Conservation (phyloP, 92 coral and sea anemone species). For the Muricea muricata region DNA sequence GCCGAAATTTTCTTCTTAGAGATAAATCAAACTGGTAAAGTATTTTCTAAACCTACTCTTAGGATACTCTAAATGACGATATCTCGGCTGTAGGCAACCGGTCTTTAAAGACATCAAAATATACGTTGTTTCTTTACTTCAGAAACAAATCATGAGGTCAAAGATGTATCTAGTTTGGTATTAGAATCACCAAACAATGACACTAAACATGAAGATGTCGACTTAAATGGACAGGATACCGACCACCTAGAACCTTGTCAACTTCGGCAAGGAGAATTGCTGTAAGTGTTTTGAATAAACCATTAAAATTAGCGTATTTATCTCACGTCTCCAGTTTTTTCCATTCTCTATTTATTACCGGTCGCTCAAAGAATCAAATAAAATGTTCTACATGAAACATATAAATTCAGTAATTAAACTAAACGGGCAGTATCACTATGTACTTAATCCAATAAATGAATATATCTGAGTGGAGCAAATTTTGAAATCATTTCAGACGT, state of each 20-base stretch:
- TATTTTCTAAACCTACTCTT: not conserved
- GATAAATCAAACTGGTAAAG: constrained; percentile 43
- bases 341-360: too few relatives aligned
- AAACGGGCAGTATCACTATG: too few relatives aligned
- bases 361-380: too few relatives aligned
- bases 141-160: not conserved
- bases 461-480: not conserved
- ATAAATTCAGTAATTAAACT: too few relatives aligned
- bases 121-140: not conserved
- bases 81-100: too few relatives aligned
- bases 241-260: not conserved
- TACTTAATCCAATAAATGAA: not conserved
- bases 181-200: constrained; percentile 28
- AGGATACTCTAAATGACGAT: too few relatives aligned
- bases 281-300: constrained; percentile 24
- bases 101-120: too few relatives aligned
- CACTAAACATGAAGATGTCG: not conserved
- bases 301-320: too few relatives aligned
- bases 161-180: not conserved
- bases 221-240: not conserved
- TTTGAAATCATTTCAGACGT: not conserved
- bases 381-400: too few relatives aligned
- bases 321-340: too few relatives aligned
- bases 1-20: constrained; percentile 16
- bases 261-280: constrained; percentile 20